phyloP scores from a whole-genome alignment of 1,140 invertebrate genomes.

The Laupala kohalensis region DNA sequence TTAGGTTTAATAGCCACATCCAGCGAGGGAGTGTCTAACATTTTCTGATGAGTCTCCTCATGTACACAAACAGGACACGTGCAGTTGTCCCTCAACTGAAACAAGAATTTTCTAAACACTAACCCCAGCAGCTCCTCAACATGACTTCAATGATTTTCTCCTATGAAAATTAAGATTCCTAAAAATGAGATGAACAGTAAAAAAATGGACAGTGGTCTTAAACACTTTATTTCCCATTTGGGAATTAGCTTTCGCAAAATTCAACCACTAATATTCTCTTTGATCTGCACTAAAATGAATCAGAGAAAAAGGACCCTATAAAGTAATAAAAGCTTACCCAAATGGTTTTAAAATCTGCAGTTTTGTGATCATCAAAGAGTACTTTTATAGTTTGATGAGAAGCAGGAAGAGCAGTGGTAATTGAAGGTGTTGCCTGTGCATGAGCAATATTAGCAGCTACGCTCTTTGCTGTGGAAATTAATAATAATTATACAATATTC shows the following conservation, averaged over 20 bases:
- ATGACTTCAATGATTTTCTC: background rate
- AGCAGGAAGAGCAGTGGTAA: background rate
- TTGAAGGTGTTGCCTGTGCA: background rate
- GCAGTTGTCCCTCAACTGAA: conserved; percentile 27
- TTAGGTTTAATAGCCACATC: conserved; percentile 24
- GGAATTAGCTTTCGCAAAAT: background rate
- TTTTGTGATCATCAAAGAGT: background rate
- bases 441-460: background rate
- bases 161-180: background rate
- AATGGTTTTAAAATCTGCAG: background rate
- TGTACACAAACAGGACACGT: conserved; percentile 24
- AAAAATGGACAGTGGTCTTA: background rate
- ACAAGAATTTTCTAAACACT: conserved; percentile 2
- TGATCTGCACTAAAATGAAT: too few species aligned
- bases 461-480: background rate
- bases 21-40: conserved; percentile 24
- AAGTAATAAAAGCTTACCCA: background rate
- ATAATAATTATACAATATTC: background rate
- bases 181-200: background rate
- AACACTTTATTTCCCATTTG: background rate
- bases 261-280: background rate
- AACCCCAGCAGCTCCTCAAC: background rate
- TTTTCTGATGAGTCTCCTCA: conserved; percentile 25
- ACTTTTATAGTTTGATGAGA: background rate
- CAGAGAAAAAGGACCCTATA: too few species aligned